Evolutionary conservation across 1,140 invertebrate species (phyloP), one percentile per base, ranked within the genome.

Genomic region (Drosophila rufa): DNA sequence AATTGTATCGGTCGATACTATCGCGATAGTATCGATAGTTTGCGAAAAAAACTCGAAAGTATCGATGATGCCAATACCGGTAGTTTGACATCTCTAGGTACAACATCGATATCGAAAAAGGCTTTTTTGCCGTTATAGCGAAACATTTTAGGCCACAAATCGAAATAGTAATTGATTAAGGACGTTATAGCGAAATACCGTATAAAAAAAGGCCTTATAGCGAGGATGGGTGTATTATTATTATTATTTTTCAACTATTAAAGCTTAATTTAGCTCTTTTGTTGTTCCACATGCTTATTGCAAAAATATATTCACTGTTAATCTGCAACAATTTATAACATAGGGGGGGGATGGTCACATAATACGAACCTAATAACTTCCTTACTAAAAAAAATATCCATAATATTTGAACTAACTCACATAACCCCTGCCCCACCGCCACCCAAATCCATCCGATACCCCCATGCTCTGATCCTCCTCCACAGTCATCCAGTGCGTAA

Each of bases 401-500:
- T 30, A 17, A 51, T 53, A 38, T 53, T 38, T 55, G 19, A 42
- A 42, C 40, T 62, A 61, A 66, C 62, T 45, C 27, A 56, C 45
- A 14, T 40, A 51, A 15, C n/a, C 45, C 25, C 14, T 50, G 2
- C 75, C 12, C 22, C 56, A 27, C 33, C 17, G n/a, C 70, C 58
- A 25, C 30, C 19, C 47, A 46, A 47, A 53, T 9, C 43, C 48
- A 77, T 76, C 87, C 67, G 78, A 80, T 51, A 22, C 27, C 25
- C 19, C 15, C 22, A 0, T 25, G 22, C 4, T 57, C 33, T 7
- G 17, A 22, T 17, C 79, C 85, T 78, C 15, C 93, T 2, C 1
- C n/a, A 9, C 93, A 97, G 97, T 96, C 70, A 96, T 98, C 58
- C 95, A 95, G 84, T 98, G 97, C 90, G 95, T 96, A 4, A 93